Base-by-base conservation (phyloP, 2,113 vertebrate species). In the Nyctibius bracteatus region DNA sequence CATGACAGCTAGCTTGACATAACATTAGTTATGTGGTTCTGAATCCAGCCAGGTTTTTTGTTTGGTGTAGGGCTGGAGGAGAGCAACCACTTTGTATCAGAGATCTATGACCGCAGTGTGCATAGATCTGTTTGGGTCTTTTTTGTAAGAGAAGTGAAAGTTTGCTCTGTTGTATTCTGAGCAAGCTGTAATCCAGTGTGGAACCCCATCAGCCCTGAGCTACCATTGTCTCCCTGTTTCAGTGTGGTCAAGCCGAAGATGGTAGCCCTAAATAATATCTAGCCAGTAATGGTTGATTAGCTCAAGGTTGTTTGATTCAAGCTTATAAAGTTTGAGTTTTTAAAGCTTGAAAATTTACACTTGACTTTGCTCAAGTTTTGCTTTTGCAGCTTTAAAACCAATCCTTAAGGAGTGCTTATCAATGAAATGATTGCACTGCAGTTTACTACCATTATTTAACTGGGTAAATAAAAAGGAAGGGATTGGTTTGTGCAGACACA, bases 401-500 rank as follows among this genome's bases (percentile, higher is more conserved):
- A 25, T 82, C 77, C 83, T 71, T 81, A 81, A 71, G 68, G 30
- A 90, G 52, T 23, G 68, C 57, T 72, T 23, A 91, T 62, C 89
- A 88, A 90, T 88, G 77, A 92, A 93, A 86, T 49, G n/a, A 81
- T 92, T 86, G 8, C 37, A 35, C 33, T 88, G 47, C 58, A 86
- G n/a, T 87, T 93, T 54, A 31, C 44, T 91, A 20, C n/a, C 72
- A 15, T 58, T 46, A 24, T 62, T 81, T 86, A 75, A 52, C 66
- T 72, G 39, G 67, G 77, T 21, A 86, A 74, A 43, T 46, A 63
- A 57, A 78, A 25, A 87, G 39, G 54, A 87, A 90, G 63, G 66
- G 55, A 30, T 90, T 86, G 49, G 95, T 79, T 95, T 94, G 92
- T 95, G 88, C n/a, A 72, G 93, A 95, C 96, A 92, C 95, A 96